Conservation (phyloP, 2,113 vertebrate genomes). For the Eubucco bourcierii region DNA sequence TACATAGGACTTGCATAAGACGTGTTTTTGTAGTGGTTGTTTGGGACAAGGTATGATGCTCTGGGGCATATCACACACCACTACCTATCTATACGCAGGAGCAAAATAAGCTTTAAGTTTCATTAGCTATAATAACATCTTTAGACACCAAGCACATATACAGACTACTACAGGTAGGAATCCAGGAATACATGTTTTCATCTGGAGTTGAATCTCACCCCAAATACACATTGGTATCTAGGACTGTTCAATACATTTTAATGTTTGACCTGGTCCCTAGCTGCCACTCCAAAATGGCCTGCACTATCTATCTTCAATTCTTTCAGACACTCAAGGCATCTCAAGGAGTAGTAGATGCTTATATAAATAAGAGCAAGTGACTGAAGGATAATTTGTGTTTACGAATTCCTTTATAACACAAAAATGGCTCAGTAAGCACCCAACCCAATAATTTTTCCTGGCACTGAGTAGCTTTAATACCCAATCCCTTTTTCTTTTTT, state of each 20-base stretch:
- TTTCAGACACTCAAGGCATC: not conserved
- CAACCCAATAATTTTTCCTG: not conserved
- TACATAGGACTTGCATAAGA: not conserved
- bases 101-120: not conserved
- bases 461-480: not conserved
- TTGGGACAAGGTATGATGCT: not conserved
- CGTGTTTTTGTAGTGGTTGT: not conserved
- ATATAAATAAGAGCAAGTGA: not conserved
- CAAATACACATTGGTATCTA: not conserved
- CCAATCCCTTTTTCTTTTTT: not conserved
- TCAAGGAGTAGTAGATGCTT: not conserved
- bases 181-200: not conserved
- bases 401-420: not conserved
- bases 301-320: not conserved
- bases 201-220: not conserved
- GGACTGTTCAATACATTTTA: accelerated
- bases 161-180: not conserved
- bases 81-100: not conserved
- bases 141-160: not conserved
- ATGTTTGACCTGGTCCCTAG: not conserved
- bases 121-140: not conserved
- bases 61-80: not conserved
- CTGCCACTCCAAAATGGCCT: not conserved
- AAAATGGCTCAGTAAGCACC: not conserved
- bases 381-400: not conserved